Base-by-base conservation (phyloP, 2,888 invertebrate species). In the Drosophila aldrichi region DNA sequence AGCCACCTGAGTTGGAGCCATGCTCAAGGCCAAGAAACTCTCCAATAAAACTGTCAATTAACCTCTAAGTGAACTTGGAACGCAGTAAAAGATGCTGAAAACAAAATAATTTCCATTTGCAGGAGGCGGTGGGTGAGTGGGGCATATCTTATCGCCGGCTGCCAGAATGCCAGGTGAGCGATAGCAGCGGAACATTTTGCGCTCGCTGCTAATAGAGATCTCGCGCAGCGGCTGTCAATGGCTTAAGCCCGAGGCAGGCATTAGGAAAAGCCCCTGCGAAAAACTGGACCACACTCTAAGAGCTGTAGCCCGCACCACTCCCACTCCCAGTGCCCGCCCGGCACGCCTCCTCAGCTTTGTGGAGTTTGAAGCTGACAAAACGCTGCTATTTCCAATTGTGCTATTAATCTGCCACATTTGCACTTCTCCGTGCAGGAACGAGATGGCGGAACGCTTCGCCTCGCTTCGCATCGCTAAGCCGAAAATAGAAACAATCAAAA, bases 351-450 rank as follows among this genome's bases (percentile, higher is more conserved):
- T 67, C 52, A 49, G 77, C 18, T 74, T 78, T 81, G 81, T 83
- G 82, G 69, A 81, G 73, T 83, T 83, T 73, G 43, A 80, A 86
- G 78, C 84, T 88, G 84, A 82, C 90, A 90, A 82, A 88, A 88
- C 78, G 89, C 86, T 81, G 81, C 77, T 88, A 77, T 90, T 85
- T 82, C 89, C 90, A 89, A 90, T 90, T 86, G 89, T 81, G 87
- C 92, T 91, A 91, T 91, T 91, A 91, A 91, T 91, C 91, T 91
- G 90, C 88, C 91, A 91, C 92, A 91, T 91, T 91, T 91, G 89
- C 91, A 90, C 90, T 87, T 90, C 86, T 77, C 58, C 76, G 59
- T 72, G 49, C 81, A 38, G 40, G 38, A 40, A 12, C 46, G 74
- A 40, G 62, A 57, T 63, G 59, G 46, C 38, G 64, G 38, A 51